phyloP scores from a whole-genome alignment of 92 coral and sea anemone genomes.

The Phymanthus crucifer region DNA sequence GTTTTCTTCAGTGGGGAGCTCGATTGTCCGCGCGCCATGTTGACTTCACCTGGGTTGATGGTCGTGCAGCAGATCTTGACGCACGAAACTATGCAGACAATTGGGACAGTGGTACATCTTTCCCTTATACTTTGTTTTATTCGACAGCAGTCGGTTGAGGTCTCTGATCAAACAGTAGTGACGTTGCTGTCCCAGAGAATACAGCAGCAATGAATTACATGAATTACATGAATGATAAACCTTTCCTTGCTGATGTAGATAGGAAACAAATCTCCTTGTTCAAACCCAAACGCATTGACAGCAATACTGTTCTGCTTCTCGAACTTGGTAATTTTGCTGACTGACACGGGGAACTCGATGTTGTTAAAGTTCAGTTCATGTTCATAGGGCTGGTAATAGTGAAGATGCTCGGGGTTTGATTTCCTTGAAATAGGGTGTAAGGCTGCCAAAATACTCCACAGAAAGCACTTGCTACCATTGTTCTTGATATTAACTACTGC shows the following conservation, averaged over 20 bases:
- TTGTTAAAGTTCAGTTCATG: no score
- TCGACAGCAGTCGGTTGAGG: constrained; percentile 17
- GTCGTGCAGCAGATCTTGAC: constrained; percentile 41
- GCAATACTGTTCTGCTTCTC: constrained; percentile 50
- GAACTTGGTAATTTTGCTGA: constrained; percentile 35
- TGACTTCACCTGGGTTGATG: constrained; percentile 60
- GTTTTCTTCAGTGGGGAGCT: constrained; percentile 31
- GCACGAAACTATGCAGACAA: constrained; percentile 49
- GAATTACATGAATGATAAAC: no score
- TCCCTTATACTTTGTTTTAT: constrained; percentile 20
- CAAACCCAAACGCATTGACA: constrained; percentile 56
- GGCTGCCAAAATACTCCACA: no score
- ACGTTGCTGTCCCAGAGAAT: no score
- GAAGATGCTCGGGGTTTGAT: not conserved
- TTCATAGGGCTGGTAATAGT: constrained; percentile 24
- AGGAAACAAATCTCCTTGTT: constrained; percentile 29
- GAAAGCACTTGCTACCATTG: constrained; percentile 45
- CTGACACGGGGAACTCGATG: constrained; percentile 52
- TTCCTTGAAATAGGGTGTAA: constrained; percentile 33
- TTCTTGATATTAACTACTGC: constrained; percentile 49
- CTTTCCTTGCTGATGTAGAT: no score
- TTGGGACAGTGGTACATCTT: constrained; percentile 40
- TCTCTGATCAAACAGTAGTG: no score
- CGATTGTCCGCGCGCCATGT: no score
- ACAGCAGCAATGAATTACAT: constrained; percentile 31